phyloP scores from a whole-genome alignment of 2,113 vertebrate genomes.

The Taurulus bubalis region DNA sequence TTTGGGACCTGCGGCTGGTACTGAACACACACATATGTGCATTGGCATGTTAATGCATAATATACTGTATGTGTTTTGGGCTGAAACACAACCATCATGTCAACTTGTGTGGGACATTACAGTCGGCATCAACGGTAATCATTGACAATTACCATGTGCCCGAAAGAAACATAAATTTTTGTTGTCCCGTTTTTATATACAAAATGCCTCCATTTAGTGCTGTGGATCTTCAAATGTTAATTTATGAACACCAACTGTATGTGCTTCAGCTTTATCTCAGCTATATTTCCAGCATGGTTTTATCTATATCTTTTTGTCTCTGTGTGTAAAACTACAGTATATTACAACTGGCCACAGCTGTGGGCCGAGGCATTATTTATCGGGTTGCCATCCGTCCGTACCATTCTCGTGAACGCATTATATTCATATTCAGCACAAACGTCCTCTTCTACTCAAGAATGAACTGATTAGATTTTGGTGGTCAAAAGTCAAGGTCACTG shows the following conservation, averaged over 20 bases:
- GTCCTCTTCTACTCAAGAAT: no score
- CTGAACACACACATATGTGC: conserved; percentile 14
- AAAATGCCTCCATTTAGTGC: background rate
- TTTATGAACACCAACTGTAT: background rate
- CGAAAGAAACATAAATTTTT: background rate
- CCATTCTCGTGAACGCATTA: background rate
- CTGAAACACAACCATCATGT: background rate
- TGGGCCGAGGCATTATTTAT: background rate
- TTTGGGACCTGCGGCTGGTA: conserved; percentile 46
- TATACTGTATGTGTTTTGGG: background rate
- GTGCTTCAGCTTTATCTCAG: background rate
- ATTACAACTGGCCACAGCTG: background rate
- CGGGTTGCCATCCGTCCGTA: background rate
- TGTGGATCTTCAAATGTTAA: background rate
- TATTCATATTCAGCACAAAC: no score
- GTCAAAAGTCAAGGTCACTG: no score
- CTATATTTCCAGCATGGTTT: background rate
- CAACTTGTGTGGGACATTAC: background rate
- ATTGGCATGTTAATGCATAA: conserved; percentile 28
- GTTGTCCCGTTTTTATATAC: background rate
- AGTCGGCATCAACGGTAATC: background rate
- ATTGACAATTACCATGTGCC: background rate
- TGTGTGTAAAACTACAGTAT: background rate
- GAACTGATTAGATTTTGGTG: background rate
- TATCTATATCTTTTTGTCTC: background rate